These are phyloP conservation scores for Thalassoma bifasciatum DNA, from an alignment of 2,113 vertebrate genomes.

Conservation along the genomic window DNA sequence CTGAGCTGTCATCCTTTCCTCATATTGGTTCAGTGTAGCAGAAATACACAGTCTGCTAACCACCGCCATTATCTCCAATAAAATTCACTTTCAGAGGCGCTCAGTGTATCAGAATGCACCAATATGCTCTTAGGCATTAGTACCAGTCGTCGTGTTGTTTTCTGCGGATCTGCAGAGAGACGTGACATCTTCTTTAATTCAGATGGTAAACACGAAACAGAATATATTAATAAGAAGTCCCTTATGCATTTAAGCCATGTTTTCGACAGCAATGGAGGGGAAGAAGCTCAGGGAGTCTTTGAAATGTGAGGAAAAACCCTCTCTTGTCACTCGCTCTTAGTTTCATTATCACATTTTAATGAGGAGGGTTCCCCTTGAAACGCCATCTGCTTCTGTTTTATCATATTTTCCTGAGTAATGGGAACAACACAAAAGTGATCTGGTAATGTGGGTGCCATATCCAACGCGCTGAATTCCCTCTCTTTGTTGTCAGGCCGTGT, in stretches of 20 bases:
- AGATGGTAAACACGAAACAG: slow-evolving; percentile 24
- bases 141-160: background rate
- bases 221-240: slow-evolving; percentile 12
- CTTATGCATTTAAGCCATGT: slow-evolving; percentile 9
- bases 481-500: slow-evolving; percentile 1
- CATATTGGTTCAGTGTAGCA: too few relatives aligned
- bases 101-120: slow-evolving; percentile 14
- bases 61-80: too few relatives aligned
- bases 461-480: background rate
- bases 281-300: background rate
- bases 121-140: background rate
- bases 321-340: background rate
- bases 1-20: too few relatives aligned
- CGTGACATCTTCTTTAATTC: slow-evolving; percentile 24
- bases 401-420: slow-evolving; percentile 26
- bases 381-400: slow-evolving; percentile 5
- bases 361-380: slow-evolving; percentile 20
- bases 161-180: slow-evolving; percentile 24
- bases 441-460: background rate
- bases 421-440: slow-evolving; percentile 14
- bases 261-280: background rate
- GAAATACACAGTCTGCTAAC: too few relatives aligned
- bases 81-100: too few relatives aligned
- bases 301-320: slow-evolving; percentile 6
- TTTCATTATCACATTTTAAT: slow-evolving; percentile 51